phyloP scores from a whole-genome alignment of 2,113 vertebrate species.

The Epinephelus lanceolatus region DNA sequence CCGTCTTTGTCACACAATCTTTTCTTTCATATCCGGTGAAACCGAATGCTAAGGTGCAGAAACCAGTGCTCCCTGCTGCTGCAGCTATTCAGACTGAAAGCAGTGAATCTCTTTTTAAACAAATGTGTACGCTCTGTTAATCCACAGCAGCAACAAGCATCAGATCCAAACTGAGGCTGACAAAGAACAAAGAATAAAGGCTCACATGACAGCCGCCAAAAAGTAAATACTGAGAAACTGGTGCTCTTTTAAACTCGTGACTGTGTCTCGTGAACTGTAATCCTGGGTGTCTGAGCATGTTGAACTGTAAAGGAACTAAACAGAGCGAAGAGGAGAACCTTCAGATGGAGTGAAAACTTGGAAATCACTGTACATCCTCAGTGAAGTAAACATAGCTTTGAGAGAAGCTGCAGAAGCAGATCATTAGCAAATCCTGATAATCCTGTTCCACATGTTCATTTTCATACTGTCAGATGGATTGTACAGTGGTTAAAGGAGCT shows the following conservation, averaged over 20 bases:
- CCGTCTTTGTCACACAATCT: not conserved
- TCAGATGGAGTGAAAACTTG: too few species aligned
- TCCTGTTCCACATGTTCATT: not conserved
- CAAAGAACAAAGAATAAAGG: not conserved
- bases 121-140: not conserved
- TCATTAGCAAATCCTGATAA: too few species aligned
- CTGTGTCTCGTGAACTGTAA: not conserved
- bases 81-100: not conserved
- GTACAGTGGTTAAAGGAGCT: too few species aligned
- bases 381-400: not conserved
- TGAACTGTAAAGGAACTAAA: too few species aligned
- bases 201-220: not conserved
- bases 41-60: not conserved
- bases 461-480: too few species aligned
- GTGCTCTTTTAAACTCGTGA: not conserved
- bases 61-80: not conserved
- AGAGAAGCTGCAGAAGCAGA: not conserved
- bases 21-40: not conserved
- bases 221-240: not conserved
- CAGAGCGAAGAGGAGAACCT: too few species aligned
- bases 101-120: not conserved
- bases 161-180: not conserved
- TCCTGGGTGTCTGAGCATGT: not conserved
- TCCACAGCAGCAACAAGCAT: not conserved
- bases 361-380: not conserved